Evolutionary conservation across 2,113 vertebrate genomes (phyloP).

Genomic region (Myrmecophaga tridactyla): DNA sequence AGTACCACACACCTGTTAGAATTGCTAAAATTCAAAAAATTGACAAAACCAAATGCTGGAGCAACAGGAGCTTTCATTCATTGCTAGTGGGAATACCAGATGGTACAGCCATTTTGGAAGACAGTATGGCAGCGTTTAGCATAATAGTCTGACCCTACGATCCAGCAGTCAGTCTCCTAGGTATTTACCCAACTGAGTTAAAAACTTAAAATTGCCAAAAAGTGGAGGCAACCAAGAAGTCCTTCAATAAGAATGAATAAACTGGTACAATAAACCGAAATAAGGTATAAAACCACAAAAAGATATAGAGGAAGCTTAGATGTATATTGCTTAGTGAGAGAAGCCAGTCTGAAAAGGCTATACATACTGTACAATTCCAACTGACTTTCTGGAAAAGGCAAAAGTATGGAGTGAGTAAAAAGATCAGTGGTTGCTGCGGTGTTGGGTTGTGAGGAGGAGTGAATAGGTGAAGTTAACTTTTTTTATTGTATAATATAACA

Average conservation of each 20-base stretch:
- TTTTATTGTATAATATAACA: too few species aligned
- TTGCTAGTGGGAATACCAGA: not conserved
- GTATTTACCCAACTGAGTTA: not conserved
- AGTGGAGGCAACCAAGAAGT: not conserved
- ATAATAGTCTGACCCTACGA: not conserved
- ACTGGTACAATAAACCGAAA: not conserved
- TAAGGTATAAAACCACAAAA: not conserved
- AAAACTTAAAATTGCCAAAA: not conserved
- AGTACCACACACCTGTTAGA: not conserved
- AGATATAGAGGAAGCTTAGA: not conserved
- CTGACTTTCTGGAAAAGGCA: not conserved
- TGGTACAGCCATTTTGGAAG: not conserved
- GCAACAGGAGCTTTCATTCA: not conserved
- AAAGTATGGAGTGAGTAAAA: not conserved
- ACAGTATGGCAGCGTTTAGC: not conserved
- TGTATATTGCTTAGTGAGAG: not conserved
- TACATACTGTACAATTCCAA: not conserved
- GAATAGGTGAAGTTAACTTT: not conserved
- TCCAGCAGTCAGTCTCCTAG: not conserved
- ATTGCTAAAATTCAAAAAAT: not conserved
- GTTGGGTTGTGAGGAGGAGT: not conserved
- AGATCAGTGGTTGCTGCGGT: not conserved
- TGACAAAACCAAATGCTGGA: not conserved
- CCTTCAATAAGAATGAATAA: not conserved
- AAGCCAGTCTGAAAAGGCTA: not conserved